Evolutionary conservation across 1,140 invertebrate genomes (phyloP).

Genomic region (Lucilia sericata): DNA sequence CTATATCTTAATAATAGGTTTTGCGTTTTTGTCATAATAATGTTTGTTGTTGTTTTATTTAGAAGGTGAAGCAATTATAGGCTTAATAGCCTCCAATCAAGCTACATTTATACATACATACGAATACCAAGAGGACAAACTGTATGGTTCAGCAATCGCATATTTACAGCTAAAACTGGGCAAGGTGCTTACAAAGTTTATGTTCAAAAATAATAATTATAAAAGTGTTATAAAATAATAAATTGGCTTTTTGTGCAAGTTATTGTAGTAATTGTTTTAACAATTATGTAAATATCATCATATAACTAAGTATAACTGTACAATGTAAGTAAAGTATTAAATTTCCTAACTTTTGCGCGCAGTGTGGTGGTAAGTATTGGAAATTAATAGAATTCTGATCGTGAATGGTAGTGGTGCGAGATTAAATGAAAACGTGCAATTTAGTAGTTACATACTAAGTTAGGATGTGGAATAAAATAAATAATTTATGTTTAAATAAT

Average conservation of each 20-base stretch:
- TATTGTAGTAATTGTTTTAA: too few relatives aligned
- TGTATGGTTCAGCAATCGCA: not conserved
- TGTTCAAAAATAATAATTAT: not conserved
- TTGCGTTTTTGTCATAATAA: not conserved
- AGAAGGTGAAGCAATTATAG: not conserved
- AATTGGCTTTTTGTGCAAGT: too few relatives aligned
- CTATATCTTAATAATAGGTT: slow-evolving; percentile 18
- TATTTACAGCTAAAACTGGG: slow-evolving; percentile 8
- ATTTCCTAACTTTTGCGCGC: slow-evolving; percentile 49
- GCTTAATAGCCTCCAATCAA: not conserved
- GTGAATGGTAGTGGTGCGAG: not conserved
- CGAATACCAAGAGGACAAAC: not conserved
- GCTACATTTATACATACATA: not conserved
- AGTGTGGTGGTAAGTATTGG: slow-evolving; percentile 58
- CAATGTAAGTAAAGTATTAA: not conserved
- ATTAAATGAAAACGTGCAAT: not conserved
- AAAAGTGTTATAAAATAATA: not conserved
- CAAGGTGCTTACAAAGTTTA: not conserved
- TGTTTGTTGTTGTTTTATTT: not conserved
- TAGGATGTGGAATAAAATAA: too few relatives aligned
- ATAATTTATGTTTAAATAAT: not conserved
- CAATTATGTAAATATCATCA: not conserved
- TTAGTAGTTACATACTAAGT: not conserved
- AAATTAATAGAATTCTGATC: not conserved
- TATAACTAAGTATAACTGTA: not conserved